Evolutionary conservation across 2,888 invertebrate genomes (phyloP), one percentile per base, ranked within the genome.

Genomic region (Cheiracanthium punctorium): DNA sequence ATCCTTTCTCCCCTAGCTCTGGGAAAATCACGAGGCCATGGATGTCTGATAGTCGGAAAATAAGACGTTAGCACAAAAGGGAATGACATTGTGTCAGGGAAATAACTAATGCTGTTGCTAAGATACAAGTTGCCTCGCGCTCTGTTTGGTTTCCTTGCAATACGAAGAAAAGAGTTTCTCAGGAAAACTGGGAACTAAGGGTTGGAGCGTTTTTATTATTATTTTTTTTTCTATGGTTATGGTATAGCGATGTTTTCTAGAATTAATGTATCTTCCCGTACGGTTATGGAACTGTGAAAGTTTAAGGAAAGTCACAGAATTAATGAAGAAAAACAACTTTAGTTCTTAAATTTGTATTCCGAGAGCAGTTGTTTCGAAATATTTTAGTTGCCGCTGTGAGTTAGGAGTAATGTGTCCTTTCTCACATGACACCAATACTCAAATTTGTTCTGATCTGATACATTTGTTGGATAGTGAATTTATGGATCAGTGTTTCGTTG

Each of bases 71-170:
- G 14, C 8, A 5, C 20, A 58, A 24, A 24, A 37, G 24, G 24
- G 58, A 24, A 24, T 20, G 58, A 58, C 58, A 58, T 58, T 58
- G 17, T 29, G 72, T 10, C 32, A 29, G n/a, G n/a, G 52, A 72
- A 48, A 72, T 72, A 52, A 72, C 30, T 43, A 72, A 72, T 72
- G 72, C 41, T 72, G 72, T 72, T 72, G 72, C 72, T 48, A 72
- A 29, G 52, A n/a, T 20, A 71, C 71, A 72, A 72, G 72, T 72
- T 43, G 43, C 52, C 52, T 52, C 52, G 33, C 28, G 72, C 29
- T 72, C 67, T 67, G 58, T 67, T 43, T 72, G n/a, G 52, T n/a
- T 72, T 20, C 28, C 48, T 67, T 4, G 30, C n/a, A n/a, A n/a
- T 32, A n/a, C 17, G 67, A 32, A 67, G 67, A 28, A 64, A 67